Evolutionary conservation across 1,140 invertebrate species (phyloP).

Genomic region (Drosophila orena): DNA sequence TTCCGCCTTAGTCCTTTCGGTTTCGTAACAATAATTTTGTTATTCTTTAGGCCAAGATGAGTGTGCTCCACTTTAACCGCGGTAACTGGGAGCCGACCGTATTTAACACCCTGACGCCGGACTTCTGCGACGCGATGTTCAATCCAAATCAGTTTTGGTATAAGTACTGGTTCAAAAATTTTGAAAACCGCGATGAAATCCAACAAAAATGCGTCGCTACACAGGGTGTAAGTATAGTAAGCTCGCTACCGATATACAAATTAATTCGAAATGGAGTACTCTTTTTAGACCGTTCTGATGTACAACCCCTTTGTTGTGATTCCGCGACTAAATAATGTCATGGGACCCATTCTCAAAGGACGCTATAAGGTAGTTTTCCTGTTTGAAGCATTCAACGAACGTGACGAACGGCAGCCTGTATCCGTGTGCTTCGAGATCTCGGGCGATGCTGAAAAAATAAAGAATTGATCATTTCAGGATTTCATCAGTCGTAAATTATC

Average conservation of each 20-base stretch:
- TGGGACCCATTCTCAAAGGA: background rate
- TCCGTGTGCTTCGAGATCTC: background rate
- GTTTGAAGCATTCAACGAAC: background rate
- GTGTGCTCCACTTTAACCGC: background rate
- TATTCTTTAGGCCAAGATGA: background rate
- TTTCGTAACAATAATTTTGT: background rate
- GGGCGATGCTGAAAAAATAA: background rate
- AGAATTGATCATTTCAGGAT: background rate
- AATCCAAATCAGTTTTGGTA: background rate
- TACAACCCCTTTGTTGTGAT: background rate
- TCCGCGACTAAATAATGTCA: background rate
- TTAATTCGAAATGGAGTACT: background rate
- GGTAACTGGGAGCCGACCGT: slow-evolving; percentile 3
- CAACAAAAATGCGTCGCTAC: background rate
- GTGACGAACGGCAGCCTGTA: background rate
- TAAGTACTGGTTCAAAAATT: slow-evolving; percentile 7
- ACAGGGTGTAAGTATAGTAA: background rate
- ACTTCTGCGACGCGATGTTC: background rate
- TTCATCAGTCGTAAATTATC: no score
- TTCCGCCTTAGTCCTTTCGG: no score
- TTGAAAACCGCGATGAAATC: background rate
- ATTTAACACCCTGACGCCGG: background rate
- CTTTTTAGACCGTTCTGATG: slow-evolving; percentile 1
- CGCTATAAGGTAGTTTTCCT: background rate
- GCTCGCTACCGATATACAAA: accelerated